Evolutionary conservation across 2,113 vertebrate species (phyloP).

Genomic region (Spheniscus mendiculus): DNA sequence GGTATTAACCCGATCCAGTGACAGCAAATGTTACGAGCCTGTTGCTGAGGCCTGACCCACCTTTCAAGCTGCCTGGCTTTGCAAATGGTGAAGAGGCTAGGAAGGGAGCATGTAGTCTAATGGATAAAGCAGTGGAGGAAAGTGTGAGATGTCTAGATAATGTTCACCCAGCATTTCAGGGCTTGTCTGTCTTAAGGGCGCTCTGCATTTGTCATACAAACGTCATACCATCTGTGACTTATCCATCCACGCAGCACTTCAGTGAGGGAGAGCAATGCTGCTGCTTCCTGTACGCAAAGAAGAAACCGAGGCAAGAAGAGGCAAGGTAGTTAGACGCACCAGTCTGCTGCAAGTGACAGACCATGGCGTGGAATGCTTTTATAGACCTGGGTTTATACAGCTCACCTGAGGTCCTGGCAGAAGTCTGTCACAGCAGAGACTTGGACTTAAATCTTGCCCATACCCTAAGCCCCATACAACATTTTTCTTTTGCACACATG

Average conservation of each 20-base stretch:
- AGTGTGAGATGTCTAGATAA: not conserved
- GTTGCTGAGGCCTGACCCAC: not conserved
- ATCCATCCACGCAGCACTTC: not conserved
- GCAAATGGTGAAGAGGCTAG: not conserved
- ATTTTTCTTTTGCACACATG: not conserved
- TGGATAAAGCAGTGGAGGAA: not conserved
- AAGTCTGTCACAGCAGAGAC: not conserved
- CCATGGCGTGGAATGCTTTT: not conserved
- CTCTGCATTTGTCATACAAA: not conserved
- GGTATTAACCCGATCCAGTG: constrained; percentile 57
- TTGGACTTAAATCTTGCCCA: not conserved
- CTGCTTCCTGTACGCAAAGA: not conserved
- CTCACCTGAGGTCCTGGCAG: not conserved
- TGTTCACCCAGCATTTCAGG: not conserved
- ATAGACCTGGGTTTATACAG: not conserved
- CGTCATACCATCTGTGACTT: not conserved
- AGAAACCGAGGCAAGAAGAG: not conserved
- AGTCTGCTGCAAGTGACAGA: not conserved
- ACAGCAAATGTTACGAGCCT: rapidly evolving
- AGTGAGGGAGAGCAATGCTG: not conserved
- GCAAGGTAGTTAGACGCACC: not conserved
- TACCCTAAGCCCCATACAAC: not conserved
- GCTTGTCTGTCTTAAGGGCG: not conserved
- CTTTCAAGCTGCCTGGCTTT: not conserved
- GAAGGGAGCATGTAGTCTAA: not conserved